Base-by-base conservation (phyloP, 2,888 invertebrate species). In the Antheraea assamensis region DNA sequence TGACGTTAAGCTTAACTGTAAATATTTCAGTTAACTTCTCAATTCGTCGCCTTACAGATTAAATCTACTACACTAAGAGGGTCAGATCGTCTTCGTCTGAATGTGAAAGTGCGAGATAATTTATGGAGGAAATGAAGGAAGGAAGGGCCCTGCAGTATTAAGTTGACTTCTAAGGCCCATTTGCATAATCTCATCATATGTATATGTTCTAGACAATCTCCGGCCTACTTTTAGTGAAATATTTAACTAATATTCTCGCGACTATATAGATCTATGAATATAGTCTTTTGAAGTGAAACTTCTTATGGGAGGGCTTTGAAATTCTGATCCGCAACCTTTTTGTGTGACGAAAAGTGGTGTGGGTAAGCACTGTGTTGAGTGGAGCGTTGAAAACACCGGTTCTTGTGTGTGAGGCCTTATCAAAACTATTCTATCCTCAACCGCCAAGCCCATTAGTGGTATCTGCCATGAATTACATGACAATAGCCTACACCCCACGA, bases 21-120 rank as follows among this genome's bases (percentile, higher is more conserved):
- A 8, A 71, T 52, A 71, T 71, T 71, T 71, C 31, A 49, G 55
- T 7, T 73, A 27, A 35, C 27, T 21, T 21, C 30, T 30, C 49
- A 24, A 47, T 58, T 24, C n/a, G 19, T 70, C 35, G 27, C 17
- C n/a, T 35, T 52, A 42, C 27, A 35, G 64, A 49, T 71, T 70
- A 73, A 75, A 75, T 73, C 49, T 68, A 75, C 35, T 71, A 70
- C 72, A 21, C 55, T 55, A 75, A 75, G 72, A 75, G 70, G 75
- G 75, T 73, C 71, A 71, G 42, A 47, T 71, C 70, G 55, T 24
- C 64, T 52, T 35, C 27, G 55, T 19, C 71, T 71, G 68, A 74
- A 74, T 71, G 42, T 42, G 66, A 55, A 27, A 31, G 52, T 68
- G 49, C 71, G 64, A 35, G 52, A 64, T 75, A 71, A 75, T 75